These are phyloP conservation scores for Andrena minutula DNA, from an alignment of 2,888 invertebrate species.

Conservation along the genomic window DNA sequence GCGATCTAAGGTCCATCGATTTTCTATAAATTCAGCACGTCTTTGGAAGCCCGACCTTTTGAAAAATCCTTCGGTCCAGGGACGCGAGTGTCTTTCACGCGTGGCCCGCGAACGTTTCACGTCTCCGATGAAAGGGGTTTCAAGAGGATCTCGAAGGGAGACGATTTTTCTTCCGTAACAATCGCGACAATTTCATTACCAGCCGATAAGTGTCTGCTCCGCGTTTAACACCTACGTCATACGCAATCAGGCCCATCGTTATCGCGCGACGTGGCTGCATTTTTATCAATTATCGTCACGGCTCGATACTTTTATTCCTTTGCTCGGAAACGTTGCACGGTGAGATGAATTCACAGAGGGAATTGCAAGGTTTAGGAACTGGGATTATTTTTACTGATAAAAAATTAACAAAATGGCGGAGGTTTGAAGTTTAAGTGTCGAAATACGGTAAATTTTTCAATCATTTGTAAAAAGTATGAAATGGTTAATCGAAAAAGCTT, in stretches of 20 bases:
- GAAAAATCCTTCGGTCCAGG: not conserved
- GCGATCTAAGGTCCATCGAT: constrained; percentile 46
- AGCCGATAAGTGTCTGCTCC: not conserved
- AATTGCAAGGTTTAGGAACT: too few relatives aligned
- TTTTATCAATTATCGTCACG: constrained; percentile 20
- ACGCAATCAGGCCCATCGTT: not conserved
- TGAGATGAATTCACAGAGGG: too few relatives aligned
- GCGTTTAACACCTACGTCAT: not conserved
- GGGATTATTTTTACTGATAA: too few relatives aligned
- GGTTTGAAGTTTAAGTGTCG: too few relatives aligned
- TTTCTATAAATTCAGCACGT: constrained; percentile 14
- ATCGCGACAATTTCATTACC: too few relatives aligned
- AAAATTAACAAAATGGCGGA: too few relatives aligned
- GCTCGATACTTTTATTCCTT: not conserved
- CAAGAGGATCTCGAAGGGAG: too few relatives aligned
- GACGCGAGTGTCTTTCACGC: not conserved
- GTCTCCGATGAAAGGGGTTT: too few relatives aligned
- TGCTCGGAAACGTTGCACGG: not conserved
- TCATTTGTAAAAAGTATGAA: too few relatives aligned
- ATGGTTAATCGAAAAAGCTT: too few relatives aligned
- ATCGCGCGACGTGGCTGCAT: constrained; percentile 2
- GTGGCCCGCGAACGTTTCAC: not conserved
- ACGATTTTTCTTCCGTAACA: too few relatives aligned
- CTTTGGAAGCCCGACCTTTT: not conserved
- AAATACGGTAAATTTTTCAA: too few relatives aligned